A percentile compares a stretch with the other conserved stretches of the same genome.
phyloP scores from a whole-genome alignment of 1,140 invertebrate genomes.

The Drosophila santomea region DNA sequence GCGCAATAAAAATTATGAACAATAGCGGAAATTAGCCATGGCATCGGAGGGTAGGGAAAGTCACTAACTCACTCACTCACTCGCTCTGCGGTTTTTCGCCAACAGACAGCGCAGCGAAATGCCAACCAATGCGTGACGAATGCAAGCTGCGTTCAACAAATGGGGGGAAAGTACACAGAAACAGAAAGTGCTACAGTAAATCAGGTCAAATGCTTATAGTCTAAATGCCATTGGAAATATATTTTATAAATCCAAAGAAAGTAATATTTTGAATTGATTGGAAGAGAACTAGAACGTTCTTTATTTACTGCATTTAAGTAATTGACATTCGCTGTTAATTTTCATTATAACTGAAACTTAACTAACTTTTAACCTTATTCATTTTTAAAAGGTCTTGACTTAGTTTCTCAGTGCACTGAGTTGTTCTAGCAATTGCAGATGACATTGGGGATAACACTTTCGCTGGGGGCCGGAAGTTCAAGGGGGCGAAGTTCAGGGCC shows the following conservation, averaged over 20 bases:
- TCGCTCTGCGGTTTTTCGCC: conserved; percentile 63
- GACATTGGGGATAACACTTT: conserved; percentile 71
- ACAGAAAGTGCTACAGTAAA: no score
- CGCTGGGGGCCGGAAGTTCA: conserved; percentile 45
- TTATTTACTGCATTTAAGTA: no score
- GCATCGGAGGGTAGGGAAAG: conserved; percentile 45
- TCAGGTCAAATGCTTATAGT: no score
- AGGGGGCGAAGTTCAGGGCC: conserved; percentile 61
- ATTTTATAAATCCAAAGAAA: background rate
- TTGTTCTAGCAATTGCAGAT: background rate
- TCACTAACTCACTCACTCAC: conserved; percentile 11
- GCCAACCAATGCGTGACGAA: conserved; percentile 78
- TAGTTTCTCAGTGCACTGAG: background rate
- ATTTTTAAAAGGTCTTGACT: background rate
- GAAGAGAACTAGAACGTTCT: no score
- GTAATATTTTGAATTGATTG: no score
- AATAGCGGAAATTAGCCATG: conserved; percentile 80
- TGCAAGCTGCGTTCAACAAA: conserved; percentile 38
- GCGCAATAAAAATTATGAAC: conserved; percentile 84
- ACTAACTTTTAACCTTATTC: background rate
- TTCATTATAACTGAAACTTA: background rate
- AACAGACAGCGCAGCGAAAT: conserved; percentile 80
- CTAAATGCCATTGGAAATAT: background rate
- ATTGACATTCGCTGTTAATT: background rate
- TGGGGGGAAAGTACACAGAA: background rate